Evolutionary conservation across 2,113 vertebrate genomes (phyloP).

Genomic region (Lasiurus cinereus): DNA sequence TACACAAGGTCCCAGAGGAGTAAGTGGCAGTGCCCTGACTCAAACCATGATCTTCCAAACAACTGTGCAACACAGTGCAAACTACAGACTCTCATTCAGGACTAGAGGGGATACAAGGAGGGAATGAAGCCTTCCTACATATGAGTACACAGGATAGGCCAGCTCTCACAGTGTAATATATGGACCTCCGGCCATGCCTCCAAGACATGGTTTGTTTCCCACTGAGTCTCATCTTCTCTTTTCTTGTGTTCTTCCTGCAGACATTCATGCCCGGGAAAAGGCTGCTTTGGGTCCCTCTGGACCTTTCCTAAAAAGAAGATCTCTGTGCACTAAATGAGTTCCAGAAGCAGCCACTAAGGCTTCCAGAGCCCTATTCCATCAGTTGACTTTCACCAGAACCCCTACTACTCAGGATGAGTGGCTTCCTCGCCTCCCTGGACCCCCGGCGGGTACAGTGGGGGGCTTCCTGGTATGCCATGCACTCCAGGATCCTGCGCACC

Average conservation of each 20-base stretch:
- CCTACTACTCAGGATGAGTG: conserved; percentile 87
- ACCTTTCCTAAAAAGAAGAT: conserved; percentile 70
- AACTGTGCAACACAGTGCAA: background rate
- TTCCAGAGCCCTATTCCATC: background rate
- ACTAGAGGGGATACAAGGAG: background rate
- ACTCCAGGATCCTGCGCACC: conserved; percentile 93
- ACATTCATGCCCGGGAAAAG: conserved; percentile 66
- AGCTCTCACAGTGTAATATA: background rate
- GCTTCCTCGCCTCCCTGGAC: conserved; percentile 90
- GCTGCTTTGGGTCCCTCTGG: conserved; percentile 58
- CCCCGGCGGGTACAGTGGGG: conserved; percentile 92
- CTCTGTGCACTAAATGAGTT: conserved; percentile 63
- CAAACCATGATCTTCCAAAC: background rate
- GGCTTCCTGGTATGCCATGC: conserved; percentile 90
- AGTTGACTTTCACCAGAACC: background rate
- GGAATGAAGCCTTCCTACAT: background rate
- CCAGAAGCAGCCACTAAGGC: conserved; percentile 53
- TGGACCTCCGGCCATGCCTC: background rate
- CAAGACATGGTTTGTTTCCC: background rate
- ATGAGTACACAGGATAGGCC: background rate
- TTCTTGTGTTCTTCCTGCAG: conserved; percentile 73
- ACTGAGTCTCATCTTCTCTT: background rate
- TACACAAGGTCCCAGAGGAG: background rate
- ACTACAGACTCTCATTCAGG: too few species aligned
- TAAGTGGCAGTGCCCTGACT: background rate